phyloP scores from a whole-genome alignment of 2,113 vertebrate genomes.

The Eulemur rufifrons region DNA sequence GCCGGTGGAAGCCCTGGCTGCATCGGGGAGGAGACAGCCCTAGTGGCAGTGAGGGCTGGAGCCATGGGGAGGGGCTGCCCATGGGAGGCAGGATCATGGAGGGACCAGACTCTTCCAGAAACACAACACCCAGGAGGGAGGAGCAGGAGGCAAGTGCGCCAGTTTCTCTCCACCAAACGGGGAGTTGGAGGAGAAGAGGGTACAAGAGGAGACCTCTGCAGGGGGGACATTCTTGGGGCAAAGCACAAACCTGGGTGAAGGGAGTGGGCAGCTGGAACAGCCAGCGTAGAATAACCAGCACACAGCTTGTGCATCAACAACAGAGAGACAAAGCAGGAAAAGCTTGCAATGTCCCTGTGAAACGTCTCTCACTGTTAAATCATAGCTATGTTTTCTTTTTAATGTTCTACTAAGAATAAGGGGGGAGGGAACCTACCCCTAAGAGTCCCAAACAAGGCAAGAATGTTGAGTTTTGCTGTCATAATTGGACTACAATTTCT shows the following conservation, averaged over 20 bases:
- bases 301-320: not conserved
- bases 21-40: accelerated
- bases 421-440: too few species aligned
- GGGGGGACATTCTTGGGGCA: not conserved
- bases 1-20: not conserved
- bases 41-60: not conserved
- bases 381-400: not conserved
- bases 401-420: not conserved
- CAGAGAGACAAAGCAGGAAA: not conserved
- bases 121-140: not conserved
- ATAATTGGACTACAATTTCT: not conserved
- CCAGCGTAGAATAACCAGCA: not conserved
- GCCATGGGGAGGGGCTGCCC: not conserved
- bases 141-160: not conserved
- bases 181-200: not conserved
- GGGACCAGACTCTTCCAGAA: not conserved
- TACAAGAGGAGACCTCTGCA: accelerated
- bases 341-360: not conserved
- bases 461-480: not conserved
- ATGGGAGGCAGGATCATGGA: accelerated
- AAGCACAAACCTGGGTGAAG: not conserved
- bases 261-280: too few species aligned
- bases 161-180: not conserved
- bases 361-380: not conserved
- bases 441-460: not conserved